These are phyloP conservation scores for Caenorhabditis imperialis DNA, from an alignment of 2,888 invertebrate species.

Conservation along the genomic window DNA sequence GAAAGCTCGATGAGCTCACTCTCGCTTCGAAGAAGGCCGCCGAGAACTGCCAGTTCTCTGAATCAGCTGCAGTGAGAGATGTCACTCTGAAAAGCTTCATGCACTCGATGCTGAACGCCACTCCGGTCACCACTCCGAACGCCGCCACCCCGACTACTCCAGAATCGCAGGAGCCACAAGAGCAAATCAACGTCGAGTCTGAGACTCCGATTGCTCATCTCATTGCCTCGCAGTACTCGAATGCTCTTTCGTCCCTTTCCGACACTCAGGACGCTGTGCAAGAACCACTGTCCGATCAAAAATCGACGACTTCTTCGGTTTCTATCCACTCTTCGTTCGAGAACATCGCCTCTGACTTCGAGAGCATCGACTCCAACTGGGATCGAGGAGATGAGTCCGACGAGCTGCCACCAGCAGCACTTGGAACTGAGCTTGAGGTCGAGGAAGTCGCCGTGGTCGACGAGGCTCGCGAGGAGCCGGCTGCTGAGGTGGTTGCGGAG, in stretches of 20 bases:
- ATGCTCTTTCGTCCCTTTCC: no score
- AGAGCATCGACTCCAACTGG: conserved; percentile 16
- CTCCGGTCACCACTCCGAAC: conserved; percentile 4
- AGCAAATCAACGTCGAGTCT: not conserved
- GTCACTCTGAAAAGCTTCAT: no score
- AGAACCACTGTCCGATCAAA: not conserved
- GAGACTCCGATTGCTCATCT: no score
- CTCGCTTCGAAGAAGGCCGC: not conserved
- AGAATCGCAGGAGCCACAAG: conserved; percentile 4
- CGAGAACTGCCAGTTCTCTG: not conserved
- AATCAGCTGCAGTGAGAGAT: not conserved
- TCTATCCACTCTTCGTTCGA: conserved; percentile 39
- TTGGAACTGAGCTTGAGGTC: no score
- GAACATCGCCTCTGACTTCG: conserved; percentile 36
- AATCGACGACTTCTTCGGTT: not conserved
- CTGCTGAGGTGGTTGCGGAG: no score
- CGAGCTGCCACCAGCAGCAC: not conserved
- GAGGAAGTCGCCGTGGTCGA: no score
- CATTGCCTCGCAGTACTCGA: no score
- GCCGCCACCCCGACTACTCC: not conserved
- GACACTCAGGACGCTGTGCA: not conserved
- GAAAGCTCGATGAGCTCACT: conserved; percentile 19
- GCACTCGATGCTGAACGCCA: no score
- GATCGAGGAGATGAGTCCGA: not conserved
- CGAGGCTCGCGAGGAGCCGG: no score